These are phyloP conservation scores for Agrypnia vestita DNA, from an alignment of 1,140 invertebrate species.

Conservation along the genomic window DNA sequence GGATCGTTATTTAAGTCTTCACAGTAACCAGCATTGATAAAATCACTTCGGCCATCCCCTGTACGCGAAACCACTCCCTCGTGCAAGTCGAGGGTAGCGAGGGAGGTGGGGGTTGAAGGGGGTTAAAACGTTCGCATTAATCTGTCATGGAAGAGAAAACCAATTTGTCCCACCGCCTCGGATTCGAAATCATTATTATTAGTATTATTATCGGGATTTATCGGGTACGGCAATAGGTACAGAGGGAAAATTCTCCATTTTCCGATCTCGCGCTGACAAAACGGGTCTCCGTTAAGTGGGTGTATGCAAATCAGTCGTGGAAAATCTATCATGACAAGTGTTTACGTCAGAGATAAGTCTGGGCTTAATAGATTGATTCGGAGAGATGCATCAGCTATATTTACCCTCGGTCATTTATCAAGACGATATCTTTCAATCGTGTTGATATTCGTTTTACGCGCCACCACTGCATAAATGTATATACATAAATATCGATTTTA, in stretches of 20 bases:
- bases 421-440: too few species aligned
- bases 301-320: slow-evolving; percentile 52
- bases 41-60: slow-evolving; percentile 18
- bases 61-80: neutral
- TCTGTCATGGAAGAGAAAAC: slow-evolving; percentile 62
- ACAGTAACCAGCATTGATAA: neutral
- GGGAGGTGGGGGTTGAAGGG: neutral
- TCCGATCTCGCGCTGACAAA: slow-evolving; percentile 53
- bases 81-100: neutral
- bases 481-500: too few species aligned
- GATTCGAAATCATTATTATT: slow-evolving; percentile 61
- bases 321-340: slow-evolving; percentile 56
- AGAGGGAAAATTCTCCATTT: slow-evolving; percentile 55
- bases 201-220: slow-evolving; percentile 54
- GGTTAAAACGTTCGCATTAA: slow-evolving; percentile 56
- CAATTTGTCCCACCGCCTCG: slow-evolving; percentile 58
- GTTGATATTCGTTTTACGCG: too few species aligned
- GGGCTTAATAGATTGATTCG: slow-evolving; percentile 12
- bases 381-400: slow-evolving; percentile 36
- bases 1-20: too few species aligned
- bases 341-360: slow-evolving; percentile 51
- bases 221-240: slow-evolving; percentile 47
- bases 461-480: too few species aligned
- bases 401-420: neutral
- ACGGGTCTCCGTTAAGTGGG: slow-evolving; percentile 49